Evolutionary conservation across 2,888 invertebrate genomes (phyloP).

Genomic region (Leptinotarsa rubiginosa): DNA sequence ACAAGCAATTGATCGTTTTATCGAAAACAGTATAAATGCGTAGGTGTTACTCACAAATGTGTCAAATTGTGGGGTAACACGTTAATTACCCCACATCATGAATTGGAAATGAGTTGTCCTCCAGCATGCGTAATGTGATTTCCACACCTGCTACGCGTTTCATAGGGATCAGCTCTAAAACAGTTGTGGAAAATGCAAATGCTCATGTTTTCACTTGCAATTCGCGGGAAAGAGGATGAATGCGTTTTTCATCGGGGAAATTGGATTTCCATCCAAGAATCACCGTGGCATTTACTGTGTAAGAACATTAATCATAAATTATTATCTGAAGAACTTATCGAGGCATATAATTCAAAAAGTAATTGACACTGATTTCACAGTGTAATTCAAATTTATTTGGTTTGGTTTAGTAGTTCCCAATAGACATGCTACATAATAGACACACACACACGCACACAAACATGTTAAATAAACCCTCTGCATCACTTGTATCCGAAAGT

Average conservation of each 20-base stretch:
- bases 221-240: not conserved
- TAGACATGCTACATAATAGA: too few relatives aligned
- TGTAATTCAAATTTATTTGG: too few relatives aligned
- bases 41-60: slow-evolving; percentile 46
- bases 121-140: slow-evolving; percentile 48
- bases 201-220: slow-evolving; percentile 12
- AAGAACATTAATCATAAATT: too few relatives aligned
- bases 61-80: slow-evolving; percentile 51
- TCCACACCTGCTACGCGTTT: slow-evolving; percentile 41
- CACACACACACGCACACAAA: too few relatives aligned
- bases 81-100: slow-evolving; percentile 49
- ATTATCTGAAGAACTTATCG: too few relatives aligned
- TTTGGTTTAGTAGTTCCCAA: too few relatives aligned
- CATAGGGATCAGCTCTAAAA: slow-evolving; percentile 14
- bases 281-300: too few relatives aligned
- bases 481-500: too few relatives aligned
- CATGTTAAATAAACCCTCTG: too few relatives aligned
- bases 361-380: too few relatives aligned
- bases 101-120: slow-evolving; percentile 52
- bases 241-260: not conserved
- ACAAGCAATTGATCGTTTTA: slow-evolving; percentile 37
- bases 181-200: slow-evolving; percentile 15
- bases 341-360: too few relatives aligned
- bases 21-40: slow-evolving; percentile 30
- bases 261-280: not conserved